Conservation (phyloP, 2,888 invertebrate genomes). For the Heliothis peltigera region DNA sequence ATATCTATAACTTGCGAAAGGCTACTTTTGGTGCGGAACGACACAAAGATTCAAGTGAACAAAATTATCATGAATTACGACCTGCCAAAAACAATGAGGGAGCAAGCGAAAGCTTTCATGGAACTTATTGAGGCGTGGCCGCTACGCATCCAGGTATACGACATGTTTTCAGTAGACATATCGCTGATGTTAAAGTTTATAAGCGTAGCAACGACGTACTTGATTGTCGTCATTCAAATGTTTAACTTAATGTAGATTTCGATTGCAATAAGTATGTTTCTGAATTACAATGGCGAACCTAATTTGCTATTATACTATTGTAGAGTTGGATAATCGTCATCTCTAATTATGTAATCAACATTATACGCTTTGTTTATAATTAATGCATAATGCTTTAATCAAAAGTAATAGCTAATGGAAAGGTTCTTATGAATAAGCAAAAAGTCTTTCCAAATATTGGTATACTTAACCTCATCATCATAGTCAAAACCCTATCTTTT, state of each 20-base stretch:
- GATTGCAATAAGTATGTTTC: not conserved
- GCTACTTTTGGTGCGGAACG: slow-evolving; percentile 66
- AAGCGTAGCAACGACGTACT: slow-evolving; percentile 79
- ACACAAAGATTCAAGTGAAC: slow-evolving; percentile 73
- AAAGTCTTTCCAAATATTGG: no score
- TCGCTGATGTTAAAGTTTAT: slow-evolving; percentile 79
- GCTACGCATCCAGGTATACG: slow-evolving; percentile 69
- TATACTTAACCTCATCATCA: no score
- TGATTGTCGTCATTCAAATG: slow-evolving; percentile 80
- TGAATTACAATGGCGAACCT: not conserved
- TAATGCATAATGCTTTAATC: no score
- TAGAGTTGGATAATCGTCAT: not conserved
- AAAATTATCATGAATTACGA: slow-evolving; percentile 79
- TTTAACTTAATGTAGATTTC: slow-evolving; percentile 38
- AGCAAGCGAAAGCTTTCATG: slow-evolving; percentile 79
- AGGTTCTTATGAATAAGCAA: no score
- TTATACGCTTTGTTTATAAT: not conserved
- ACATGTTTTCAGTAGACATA: slow-evolving; percentile 80
- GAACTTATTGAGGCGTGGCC: slow-evolving; percentile 78
- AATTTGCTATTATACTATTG: not conserved
- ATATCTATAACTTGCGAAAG: slow-evolving; percentile 74
- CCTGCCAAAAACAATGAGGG: slow-evolving; percentile 71
- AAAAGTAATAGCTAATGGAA: no score
- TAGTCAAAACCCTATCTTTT: no score
- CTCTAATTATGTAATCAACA: not conserved